These are phyloP conservation scores for Nebria salina DNA, from an alignment of 2,888 invertebrate species.

Conservation along the genomic window DNA sequence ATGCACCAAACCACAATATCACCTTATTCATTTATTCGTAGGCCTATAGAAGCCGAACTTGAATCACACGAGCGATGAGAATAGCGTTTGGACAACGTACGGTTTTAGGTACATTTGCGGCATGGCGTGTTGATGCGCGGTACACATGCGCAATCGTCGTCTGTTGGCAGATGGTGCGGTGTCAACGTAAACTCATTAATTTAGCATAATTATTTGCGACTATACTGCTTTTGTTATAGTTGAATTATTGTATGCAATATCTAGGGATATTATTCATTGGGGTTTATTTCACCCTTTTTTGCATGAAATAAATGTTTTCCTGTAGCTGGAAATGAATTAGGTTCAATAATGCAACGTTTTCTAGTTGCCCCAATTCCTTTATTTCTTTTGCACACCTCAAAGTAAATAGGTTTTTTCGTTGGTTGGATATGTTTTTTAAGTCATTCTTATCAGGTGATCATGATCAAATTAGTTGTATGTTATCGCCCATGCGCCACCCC, in stretches of 20 bases:
- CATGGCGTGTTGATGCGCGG: neutral
- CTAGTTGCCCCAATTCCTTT: no score
- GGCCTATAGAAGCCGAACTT: neutral
- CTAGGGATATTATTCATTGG: neutral
- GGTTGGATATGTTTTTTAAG: no score
- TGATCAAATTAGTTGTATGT: no score
- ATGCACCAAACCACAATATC: neutral
- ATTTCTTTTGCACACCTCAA: no score
- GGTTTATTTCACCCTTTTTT: neutral
- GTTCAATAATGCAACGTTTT: no score
- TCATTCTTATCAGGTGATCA: no score
- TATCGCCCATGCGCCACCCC: no score
- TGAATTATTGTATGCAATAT: neutral
- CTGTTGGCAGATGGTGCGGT: neutral
- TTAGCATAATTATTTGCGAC: neutral
- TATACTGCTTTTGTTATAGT: neutral
- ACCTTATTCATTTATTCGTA: neutral
- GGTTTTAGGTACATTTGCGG: neutral
- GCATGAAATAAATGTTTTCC: neutral
- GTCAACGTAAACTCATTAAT: slow-evolving; percentile 1
- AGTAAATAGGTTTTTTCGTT: no score
- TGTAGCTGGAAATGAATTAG: neutral
- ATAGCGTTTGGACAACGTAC: neutral
- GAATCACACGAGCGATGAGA: neutral
- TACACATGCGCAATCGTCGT: neutral